These are phyloP conservation scores for Musca domestica DNA, from an alignment of 1,140 invertebrate species.

Conservation along the genomic window DNA sequence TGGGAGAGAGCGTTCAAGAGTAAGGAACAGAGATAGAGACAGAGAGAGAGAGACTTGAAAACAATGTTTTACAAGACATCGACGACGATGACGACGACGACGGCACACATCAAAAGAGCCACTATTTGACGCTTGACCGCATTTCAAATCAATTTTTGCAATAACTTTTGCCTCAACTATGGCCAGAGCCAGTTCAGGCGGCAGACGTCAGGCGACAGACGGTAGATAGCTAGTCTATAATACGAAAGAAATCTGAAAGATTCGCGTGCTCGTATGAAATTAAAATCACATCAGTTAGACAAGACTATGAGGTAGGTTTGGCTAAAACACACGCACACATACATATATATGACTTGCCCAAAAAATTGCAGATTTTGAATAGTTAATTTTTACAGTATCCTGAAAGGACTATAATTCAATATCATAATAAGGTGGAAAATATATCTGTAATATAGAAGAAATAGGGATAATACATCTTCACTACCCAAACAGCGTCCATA, in stretches of 20 bases:
- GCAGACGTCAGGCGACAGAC: too few relatives aligned
- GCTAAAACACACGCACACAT: not conserved
- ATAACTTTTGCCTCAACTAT: not conserved
- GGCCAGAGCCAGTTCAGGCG: too few relatives aligned
- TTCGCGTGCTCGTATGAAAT: conserved; percentile 13
- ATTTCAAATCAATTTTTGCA: conserved; percentile 21
- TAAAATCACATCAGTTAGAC: conserved; percentile 14
- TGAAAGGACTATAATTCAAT: too few relatives aligned
- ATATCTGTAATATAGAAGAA: too few relatives aligned
- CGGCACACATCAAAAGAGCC: conserved; percentile 11
- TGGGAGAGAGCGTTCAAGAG: too few relatives aligned
- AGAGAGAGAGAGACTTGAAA: too few relatives aligned
- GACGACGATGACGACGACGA: not conserved
- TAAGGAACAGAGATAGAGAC: too few relatives aligned
- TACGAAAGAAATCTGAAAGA: conserved; percentile 6
- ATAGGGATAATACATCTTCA: too few relatives aligned
- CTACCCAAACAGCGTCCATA: too few relatives aligned
- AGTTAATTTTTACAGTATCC: too few relatives aligned
- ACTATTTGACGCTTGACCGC: conserved; percentile 17
- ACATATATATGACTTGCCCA: not conserved
- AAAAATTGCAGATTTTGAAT: too few relatives aligned
- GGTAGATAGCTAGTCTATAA: not conserved
- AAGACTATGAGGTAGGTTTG: not conserved
- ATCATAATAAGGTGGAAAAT: too few relatives aligned
- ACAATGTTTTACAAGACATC: not conserved